Conservation (phyloP, 2,888 invertebrate species). For the Drosophila recens region DNA sequence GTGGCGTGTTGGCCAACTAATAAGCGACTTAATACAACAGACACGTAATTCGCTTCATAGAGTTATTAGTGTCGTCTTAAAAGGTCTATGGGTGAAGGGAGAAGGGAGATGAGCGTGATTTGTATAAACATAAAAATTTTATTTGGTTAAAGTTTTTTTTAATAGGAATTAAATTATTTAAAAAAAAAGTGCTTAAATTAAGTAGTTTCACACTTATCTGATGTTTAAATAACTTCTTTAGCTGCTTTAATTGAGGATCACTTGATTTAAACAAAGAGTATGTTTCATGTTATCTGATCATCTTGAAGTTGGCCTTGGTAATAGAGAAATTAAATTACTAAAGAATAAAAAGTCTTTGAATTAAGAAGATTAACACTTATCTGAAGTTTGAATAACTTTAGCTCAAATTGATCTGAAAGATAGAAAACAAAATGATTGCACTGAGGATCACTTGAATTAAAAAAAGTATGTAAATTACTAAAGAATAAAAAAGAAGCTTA, state of each 20-base stretch:
- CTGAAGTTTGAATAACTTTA: no score
- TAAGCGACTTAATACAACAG: conserved; percentile 61
- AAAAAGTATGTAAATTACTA: no score
- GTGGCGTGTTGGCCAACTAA: conserved; percentile 66
- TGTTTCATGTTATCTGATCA: background rate
- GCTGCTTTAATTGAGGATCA: background rate
- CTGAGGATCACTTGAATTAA: no score
- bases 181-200: no score
- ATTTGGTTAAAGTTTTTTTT: background rate
- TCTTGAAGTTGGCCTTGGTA: background rate
- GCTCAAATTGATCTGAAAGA: background rate
- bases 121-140: background rate
- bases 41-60: conserved; percentile 67
- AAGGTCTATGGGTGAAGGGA: conserved; percentile 29
- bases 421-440: no score
- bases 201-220: no score
- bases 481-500: no score
- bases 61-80: conserved; percentile 71
- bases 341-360: no score
- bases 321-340: no score
- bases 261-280: background rate
- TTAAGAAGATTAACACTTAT: no score
- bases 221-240: no score
- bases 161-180: background rate
- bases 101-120: background rate